A percentile compares a stretch with the other conserved stretches of the same genome.
Evolutionary conservation across 1,140 invertebrate species (phyloP).

Genomic region (Archegozetes longisetosus): DNA sequence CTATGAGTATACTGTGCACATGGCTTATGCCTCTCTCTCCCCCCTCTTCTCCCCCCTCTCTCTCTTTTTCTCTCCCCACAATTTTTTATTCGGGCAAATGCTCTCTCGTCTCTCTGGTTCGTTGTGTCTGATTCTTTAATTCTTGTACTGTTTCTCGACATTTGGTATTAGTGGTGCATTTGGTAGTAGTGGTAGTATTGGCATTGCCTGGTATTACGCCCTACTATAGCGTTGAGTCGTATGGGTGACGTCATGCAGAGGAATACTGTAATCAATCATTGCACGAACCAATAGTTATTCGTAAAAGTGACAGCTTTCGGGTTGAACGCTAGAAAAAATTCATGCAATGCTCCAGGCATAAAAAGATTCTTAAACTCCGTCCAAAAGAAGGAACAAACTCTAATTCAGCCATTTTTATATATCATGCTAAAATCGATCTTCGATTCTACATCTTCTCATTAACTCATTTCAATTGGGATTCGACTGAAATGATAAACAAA

Average conservation of each 20-base stretch:
- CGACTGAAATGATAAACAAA: too few species aligned
- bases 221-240: not conserved
- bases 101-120: not conserved
- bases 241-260: not conserved
- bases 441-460: too few species aligned
- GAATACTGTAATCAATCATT: not conserved
- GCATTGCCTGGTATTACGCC: not conserved
- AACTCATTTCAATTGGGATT: too few species aligned
- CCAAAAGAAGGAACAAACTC: too few species aligned
- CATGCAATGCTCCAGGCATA: not conserved
- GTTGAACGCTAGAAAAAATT: not conserved
- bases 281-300: not conserved
- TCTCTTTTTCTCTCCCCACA: not conserved
- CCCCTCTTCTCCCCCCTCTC: not conserved
- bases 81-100: not conserved
- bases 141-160: not conserved
- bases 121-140: not conserved
- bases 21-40: not conserved
- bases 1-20: not conserved
- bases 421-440: too few species aligned
- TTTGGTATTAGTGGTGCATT: not conserved
- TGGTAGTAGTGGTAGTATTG: not conserved
- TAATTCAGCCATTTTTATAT: too few species aligned
- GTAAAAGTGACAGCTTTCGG: not conserved
- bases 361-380: too few species aligned